Evolutionary conservation across 2,113 vertebrate species (phyloP).

Genomic region (Tenrec ecaudatus): DNA sequence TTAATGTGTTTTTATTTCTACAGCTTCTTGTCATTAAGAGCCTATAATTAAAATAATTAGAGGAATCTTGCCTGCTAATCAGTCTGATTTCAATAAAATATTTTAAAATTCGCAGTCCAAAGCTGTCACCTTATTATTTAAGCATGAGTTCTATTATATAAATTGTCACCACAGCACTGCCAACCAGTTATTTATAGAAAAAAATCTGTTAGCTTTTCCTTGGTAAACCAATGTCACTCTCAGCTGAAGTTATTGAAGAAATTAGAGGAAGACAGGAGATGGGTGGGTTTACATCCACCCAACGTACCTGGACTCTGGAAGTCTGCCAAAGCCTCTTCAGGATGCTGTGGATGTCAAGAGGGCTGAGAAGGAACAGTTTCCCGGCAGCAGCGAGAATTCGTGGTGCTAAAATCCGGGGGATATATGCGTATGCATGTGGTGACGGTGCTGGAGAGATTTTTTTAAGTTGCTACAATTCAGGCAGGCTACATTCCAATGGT

Average conservation of each 20-base stretch:
- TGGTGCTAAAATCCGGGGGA: slow-evolving; percentile 70
- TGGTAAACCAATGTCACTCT: slow-evolving; percentile 69
- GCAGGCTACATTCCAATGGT: slow-evolving; percentile 41
- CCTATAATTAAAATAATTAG: slow-evolving; percentile 83
- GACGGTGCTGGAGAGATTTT: slow-evolving; percentile 60
- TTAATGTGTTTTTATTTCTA: slow-evolving; percentile 76
- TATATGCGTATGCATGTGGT: slow-evolving; percentile 61
- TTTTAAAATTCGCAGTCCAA: slow-evolving; percentile 81
- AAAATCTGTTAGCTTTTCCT: slow-evolving; percentile 78
- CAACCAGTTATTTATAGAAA: slow-evolving; percentile 82
- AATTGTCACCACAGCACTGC: slow-evolving; percentile 77
- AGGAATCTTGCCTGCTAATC: slow-evolving; percentile 77
- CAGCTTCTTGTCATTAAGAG: slow-evolving; percentile 79
- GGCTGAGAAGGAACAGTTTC: slow-evolving; percentile 58
- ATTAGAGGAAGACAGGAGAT: slow-evolving; percentile 52
- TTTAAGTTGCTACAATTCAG: slow-evolving; percentile 73
- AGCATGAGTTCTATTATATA: slow-evolving; percentile 82
- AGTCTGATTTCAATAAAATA: slow-evolving; percentile 81
- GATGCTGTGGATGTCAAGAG: slow-evolving; percentile 37
- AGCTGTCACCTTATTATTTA: slow-evolving; percentile 83
- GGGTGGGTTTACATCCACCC: slow-evolving; percentile 17
- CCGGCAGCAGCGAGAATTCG: slow-evolving; percentile 53
- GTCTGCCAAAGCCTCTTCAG: slow-evolving; percentile 54
- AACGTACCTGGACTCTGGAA: slow-evolving; percentile 46
- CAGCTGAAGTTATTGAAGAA: slow-evolving; percentile 71